These are phyloP conservation scores for Apus apus DNA, from an alignment of 2,113 vertebrate species.

Conservation along the genomic window DNA sequence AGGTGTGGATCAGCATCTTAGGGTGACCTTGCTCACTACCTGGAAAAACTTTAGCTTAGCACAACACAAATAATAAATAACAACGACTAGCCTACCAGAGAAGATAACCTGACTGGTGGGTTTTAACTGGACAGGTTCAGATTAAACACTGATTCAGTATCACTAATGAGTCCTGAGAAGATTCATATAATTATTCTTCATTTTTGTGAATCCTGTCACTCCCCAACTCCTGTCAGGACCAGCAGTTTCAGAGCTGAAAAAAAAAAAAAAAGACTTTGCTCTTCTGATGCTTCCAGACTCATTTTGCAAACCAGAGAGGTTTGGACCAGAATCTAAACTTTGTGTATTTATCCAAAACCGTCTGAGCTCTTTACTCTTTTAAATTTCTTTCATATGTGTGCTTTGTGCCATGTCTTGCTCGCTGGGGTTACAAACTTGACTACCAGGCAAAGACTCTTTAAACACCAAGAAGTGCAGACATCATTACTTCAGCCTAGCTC, in stretches of 20 bases:
- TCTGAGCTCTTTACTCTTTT: conserved; percentile 44
- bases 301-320: conserved; percentile 65
- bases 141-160: neutral
- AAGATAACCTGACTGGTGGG: neutral
- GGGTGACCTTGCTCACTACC: neutral
- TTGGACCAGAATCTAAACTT: conserved; percentile 56
- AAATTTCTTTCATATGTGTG: conserved; percentile 69
- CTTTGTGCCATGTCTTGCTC: conserved; percentile 3
- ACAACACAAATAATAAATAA: neutral
- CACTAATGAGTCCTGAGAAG: neutral
- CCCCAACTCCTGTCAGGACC: neutral
- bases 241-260: conserved; percentile 13
- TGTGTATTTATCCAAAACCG: conserved; percentile 47
- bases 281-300: conserved; percentile 48
- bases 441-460: neutral
- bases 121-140: neutral
- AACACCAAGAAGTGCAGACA: neutral
- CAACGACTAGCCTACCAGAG: neutral
- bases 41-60: neutral
- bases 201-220: conserved; percentile 9
- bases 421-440: neutral
- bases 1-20: neutral
- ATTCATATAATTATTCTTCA: neutral
- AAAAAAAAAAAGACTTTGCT: neutral
- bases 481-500: neutral